A percentile compares a stretch with the other conserved stretches of the same genome.
Evolutionary conservation across 2,888 invertebrate species (phyloP).

Genomic region (Dryocosmus kuriphilus): DNA sequence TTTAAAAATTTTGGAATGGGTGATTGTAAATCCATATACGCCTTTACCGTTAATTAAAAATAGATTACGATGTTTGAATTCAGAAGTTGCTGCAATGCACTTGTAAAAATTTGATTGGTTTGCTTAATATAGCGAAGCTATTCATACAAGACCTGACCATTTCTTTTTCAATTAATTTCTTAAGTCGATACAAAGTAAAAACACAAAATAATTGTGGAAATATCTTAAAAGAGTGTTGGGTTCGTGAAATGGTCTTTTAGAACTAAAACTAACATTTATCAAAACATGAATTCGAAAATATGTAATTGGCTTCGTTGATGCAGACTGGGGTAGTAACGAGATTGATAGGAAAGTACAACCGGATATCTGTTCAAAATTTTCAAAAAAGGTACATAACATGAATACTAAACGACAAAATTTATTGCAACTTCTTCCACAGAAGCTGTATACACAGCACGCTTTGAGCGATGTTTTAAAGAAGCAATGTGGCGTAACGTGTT

Average conservation of each 20-base stretch:
- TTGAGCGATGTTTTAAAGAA: slow-evolving; percentile 66
- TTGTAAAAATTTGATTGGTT: too few relatives aligned
- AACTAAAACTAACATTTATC: background rate
- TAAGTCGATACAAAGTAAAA: slow-evolving; percentile 14
- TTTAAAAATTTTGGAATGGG: too few relatives aligned
- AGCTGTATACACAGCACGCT: slow-evolving; percentile 62
- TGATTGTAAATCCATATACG: background rate
- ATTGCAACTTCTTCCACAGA: too few relatives aligned
- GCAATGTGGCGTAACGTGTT: slow-evolving; percentile 66
- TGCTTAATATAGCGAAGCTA: slow-evolving; percentile 49
- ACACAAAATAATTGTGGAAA: background rate
- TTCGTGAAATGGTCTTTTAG: background rate
- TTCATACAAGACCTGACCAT: background rate
- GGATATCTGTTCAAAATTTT: slow-evolving; percentile 40
- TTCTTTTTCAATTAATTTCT: background rate
- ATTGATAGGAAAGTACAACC: slow-evolving; percentile 41
- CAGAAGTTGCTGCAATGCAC: too few relatives aligned
- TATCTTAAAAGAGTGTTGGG: background rate
- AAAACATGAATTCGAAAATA: background rate
- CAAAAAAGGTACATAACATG: background rate
- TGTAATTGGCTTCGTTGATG: slow-evolving; percentile 41
- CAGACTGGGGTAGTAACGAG: slow-evolving; percentile 36
- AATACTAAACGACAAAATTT: slow-evolving; percentile 52
- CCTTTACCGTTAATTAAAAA: background rate
- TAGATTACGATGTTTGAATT: too few relatives aligned